Percentiles rank a stretch among this genome's conserved stretches.
Evolutionary conservation across 2,113 vertebrate genomes (phyloP).

Genomic region (Entomyzon cyanotis): DNA sequence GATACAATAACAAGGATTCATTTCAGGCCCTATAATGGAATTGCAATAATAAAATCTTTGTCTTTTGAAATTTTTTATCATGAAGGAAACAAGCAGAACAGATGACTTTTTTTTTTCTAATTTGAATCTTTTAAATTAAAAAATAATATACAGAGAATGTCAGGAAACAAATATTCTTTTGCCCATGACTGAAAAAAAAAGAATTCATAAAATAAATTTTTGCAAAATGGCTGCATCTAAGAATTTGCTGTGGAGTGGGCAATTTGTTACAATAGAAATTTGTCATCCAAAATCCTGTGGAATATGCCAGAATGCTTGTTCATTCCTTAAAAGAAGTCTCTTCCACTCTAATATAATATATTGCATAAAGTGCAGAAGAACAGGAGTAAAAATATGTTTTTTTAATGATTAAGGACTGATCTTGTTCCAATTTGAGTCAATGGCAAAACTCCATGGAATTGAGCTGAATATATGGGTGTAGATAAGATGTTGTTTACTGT

Average conservation of each 20-base stretch:
- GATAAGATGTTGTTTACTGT: conserved; percentile 55
- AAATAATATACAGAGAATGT: neutral
- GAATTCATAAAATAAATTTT: neutral
- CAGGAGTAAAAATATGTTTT: conserved; percentile 47
- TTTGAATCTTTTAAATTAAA: neutral
- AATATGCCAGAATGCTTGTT: conserved; percentile 5
- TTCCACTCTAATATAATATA: conserved; percentile 1
- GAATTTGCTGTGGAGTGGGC: neutral
- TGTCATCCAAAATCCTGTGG: neutral
- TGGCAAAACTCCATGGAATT: conserved; percentile 40
- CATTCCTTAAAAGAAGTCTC: neutral
- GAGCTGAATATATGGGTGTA: conserved; percentile 46
- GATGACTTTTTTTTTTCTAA: neutral
- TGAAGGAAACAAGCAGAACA: neutral
- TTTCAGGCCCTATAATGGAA: neutral
- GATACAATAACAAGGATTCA: neutral
- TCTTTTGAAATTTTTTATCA: neutral
- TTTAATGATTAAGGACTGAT: conserved; percentile 50
- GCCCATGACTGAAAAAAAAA: neutral
- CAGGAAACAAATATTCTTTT: neutral
- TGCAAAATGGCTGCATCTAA: neutral
- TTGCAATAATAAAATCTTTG: neutral
- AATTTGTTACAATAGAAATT: conserved; percentile 7
- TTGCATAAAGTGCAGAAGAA: conserved; percentile 43
- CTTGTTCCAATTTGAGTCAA: conserved; percentile 27